Percentiles rank a stretch among this genome's conserved stretches.
phyloP scores from a whole-genome alignment of 2,888 invertebrate species.

The Dasypogon diadema region DNA sequence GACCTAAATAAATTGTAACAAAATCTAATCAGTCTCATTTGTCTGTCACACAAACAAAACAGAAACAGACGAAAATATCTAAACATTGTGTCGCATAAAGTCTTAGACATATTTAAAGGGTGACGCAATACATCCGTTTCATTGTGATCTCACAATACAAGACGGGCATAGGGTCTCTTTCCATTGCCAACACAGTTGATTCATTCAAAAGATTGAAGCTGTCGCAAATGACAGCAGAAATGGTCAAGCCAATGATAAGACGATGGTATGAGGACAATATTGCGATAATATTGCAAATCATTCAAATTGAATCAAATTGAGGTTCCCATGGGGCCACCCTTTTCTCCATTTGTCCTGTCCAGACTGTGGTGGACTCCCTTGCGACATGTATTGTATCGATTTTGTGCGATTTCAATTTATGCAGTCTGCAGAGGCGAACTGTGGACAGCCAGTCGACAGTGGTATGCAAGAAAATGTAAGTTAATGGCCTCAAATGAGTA shows the following conservation, averaged over 20 bases:
- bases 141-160: constrained; percentile 10
- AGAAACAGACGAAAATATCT: constrained; percentile 9
- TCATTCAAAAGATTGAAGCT: constrained; percentile 3
- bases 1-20: too few species aligned
- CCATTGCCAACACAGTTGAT: background rate
- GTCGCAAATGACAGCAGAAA: background rate
- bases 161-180: too few species aligned
- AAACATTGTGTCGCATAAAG: constrained; percentile 34
- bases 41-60: background rate
- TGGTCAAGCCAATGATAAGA: too few species aligned
- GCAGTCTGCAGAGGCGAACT: background rate
- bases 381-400: background rate
- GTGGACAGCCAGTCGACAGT: background rate
- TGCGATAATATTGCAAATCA: background rate
- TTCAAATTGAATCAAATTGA: background rate
- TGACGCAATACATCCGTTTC: constrained; percentile 37
- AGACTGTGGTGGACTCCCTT: background rate
- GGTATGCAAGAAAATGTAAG: constrained; percentile 37
- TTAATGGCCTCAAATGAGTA: constrained; percentile 47
- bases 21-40: too few species aligned
- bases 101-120: background rate
- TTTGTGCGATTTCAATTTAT: background rate
- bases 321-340: constrained; percentile 1
- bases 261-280: too few species aligned
- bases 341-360: too few species aligned